phyloP scores from a whole-genome alignment of 2,888 invertebrate genomes.

The Tholera decimalis region DNA sequence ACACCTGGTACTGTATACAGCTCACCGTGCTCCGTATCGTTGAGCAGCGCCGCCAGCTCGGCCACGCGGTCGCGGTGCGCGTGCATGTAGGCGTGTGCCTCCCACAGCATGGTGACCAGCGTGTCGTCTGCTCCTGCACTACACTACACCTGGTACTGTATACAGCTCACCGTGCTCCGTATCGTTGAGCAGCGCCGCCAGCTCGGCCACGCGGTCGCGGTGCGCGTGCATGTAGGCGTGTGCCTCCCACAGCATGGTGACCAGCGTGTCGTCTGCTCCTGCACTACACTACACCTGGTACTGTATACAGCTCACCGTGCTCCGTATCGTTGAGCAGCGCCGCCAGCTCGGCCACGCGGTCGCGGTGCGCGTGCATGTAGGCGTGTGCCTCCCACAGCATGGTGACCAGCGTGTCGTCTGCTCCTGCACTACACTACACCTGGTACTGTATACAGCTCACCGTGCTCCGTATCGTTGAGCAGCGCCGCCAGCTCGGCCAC shows the following conservation, averaged over 20 bases:
- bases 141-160: not conserved
- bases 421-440: conserved; percentile 74
- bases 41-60: conserved; percentile 92
- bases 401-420: conserved; percentile 93
- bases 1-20: not conserved
- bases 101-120: conserved; percentile 97
- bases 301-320: conserved; percentile 16
- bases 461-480: conserved; percentile 64
- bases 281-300: not conserved
- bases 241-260: conserved; percentile 97
- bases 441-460: conserved; percentile 6
- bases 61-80: conserved; percentile 91
- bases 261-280: conserved; percentile 92
- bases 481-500: conserved; percentile 92
- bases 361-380: conserved; percentile 93
- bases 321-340: conserved; percentile 80
- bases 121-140: conserved; percentile 86
- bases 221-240: conserved; percentile 95
- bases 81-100: conserved; percentile 96
- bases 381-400: conserved; percentile 98
- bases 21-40: conserved; percentile 24
- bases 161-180: conserved; percentile 22
- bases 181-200: conserved; percentile 89
- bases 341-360: conserved; percentile 92
- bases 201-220: conserved; percentile 90